Evolutionary conservation across 2,113 vertebrate species (phyloP).

Genomic region (Irena cyanogastra): DNA sequence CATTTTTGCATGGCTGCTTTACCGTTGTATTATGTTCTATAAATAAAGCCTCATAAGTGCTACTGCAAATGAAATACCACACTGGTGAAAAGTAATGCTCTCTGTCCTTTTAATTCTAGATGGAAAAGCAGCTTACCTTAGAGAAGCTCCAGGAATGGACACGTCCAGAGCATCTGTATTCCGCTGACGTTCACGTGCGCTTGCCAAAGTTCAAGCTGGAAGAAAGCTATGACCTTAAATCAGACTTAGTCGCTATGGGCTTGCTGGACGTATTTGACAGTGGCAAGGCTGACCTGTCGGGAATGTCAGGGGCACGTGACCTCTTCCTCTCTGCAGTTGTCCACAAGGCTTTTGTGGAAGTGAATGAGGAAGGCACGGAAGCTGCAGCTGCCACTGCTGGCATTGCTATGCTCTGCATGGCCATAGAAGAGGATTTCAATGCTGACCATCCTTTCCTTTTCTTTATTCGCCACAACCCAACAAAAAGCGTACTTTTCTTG

Average conservation of each 20-base stretch:
- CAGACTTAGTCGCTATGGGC: conserved; percentile 76
- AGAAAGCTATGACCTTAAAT: conserved; percentile 77
- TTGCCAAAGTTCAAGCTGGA: conserved; percentile 90
- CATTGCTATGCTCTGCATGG: conserved; percentile 59
- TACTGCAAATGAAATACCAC: neutral
- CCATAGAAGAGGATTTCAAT: conserved; percentile 73
- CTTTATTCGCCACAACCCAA: conserved; percentile 84
- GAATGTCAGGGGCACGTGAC: conserved; percentile 77
- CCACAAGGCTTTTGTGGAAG: conserved; percentile 90
- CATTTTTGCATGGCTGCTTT: neutral
- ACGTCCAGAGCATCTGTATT: conserved; percentile 65
- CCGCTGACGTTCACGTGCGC: conserved; percentile 68
- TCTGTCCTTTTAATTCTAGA: conserved; percentile 65
- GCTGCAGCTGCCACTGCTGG: conserved; percentile 86
- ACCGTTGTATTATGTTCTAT: neutral
- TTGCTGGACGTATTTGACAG: conserved; percentile 79
- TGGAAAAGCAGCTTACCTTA: conserved; percentile 80
- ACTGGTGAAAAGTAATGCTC: neutral
- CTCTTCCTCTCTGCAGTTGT: conserved; percentile 84
- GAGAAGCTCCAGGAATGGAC: conserved; percentile 87
- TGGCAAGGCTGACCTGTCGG: conserved; percentile 79
- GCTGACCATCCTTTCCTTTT: conserved; percentile 92
- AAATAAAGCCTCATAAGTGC: neutral
- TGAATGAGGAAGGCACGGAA: conserved; percentile 93
- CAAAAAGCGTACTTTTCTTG: conserved; percentile 79